Base-by-base conservation (phyloP, 2,797 vertebrate genomes). In the Australoheros facetus region DNA sequence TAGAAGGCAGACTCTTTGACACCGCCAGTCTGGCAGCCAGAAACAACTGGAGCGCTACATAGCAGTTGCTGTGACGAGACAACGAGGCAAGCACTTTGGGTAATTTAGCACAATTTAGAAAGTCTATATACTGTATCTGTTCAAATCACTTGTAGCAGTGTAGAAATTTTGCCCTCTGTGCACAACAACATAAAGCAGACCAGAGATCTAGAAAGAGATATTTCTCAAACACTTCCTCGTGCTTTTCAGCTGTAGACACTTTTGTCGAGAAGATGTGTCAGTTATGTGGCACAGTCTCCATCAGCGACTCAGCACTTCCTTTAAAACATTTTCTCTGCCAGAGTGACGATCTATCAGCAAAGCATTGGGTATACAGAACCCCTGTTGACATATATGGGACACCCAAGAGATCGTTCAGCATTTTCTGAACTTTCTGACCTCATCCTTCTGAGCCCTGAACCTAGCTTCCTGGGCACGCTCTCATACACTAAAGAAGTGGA, bases 331-430 rank as follows among this genome's bases (percentile, higher is more conserved):
- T 88, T 90, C 86, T 84, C 58, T 56, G 71, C 74, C 28, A 21
- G 84, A 83, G 82, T 73, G 87, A 74, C 45, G 17, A 90, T 95
- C 93, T 89, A 89, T 95, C 94, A 94, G 82, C 90, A 75, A 80
- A 80, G 85, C 82, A 84, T 81, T 85, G 80, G 85, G 48, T 87
- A 93, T 89, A 89, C 84, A 84, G 88, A 86, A 90, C 79, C 56
- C 75, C 59, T 45, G 90, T 79, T 92, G 94, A 94, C 93, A 94
- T 88, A 81, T 90, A 88, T 70, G 82, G 83, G 85, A 87, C 91
- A 87, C 91, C 86, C 89, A 64, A 83, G 91, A 90, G 93, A 89
- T 87, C 71, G 30, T 78, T 42, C 37, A 16, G 66, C 45, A 59
- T 82, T 86, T 85, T 78, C 48, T 81, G 78, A 94, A 94, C 88